Evolutionary conservation across 2,888 invertebrate species (phyloP).

Genomic region (Drosophila atripex): DNA sequence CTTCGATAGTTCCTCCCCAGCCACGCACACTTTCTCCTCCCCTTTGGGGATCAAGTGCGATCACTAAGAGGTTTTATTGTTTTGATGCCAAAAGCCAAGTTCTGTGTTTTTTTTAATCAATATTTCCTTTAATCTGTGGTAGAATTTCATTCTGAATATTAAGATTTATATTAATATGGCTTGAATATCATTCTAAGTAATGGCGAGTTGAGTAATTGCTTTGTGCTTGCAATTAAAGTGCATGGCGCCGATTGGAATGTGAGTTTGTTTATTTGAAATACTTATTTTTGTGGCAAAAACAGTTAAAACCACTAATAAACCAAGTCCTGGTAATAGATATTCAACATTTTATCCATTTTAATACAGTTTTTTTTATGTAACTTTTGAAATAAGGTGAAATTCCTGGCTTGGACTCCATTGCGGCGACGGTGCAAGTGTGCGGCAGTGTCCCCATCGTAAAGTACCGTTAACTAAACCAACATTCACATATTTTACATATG

Average conservation of each 20-base stretch:
- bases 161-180: neutral
- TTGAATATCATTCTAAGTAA: neutral
- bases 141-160: neutral
- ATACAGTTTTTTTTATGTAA: neutral
- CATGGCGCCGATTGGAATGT: neutral
- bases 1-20: too few species aligned
- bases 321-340: neutral
- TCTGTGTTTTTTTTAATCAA: neutral
- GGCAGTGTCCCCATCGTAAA: too few species aligned
- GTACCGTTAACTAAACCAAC: neutral
- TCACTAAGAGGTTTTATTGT: neutral
- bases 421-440: too few species aligned
- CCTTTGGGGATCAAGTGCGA: conserved; percentile 2
- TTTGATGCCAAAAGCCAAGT: neutral
- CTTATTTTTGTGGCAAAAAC: neutral
- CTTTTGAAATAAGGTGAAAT: neutral
- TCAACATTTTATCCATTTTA: neutral
- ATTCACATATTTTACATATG: neutral
- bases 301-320: neutral
- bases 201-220: neutral
- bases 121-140: neutral
- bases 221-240: neutral
- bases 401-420: neutral
- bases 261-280: neutral
- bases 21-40: neutral